Conservation (phyloP, 1,140 invertebrate species). For the Nasonia longicornis region DNA sequence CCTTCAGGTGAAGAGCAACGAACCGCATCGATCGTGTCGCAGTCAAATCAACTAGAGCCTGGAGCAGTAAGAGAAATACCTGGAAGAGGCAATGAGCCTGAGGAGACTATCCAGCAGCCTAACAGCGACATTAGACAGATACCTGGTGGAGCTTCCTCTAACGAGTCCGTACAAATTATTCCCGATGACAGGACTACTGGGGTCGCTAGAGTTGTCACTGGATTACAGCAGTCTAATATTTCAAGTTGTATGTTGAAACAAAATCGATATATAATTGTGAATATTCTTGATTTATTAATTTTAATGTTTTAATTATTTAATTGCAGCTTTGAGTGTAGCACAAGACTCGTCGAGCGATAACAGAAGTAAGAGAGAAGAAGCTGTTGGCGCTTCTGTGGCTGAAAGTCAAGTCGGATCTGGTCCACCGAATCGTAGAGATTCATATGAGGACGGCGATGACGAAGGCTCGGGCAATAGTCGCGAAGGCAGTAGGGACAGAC, state of each 20-base stretch:
- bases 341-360: conserved; percentile 59
- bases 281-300: conserved; percentile 6
- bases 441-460: conserved; percentile 65
- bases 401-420: conserved; percentile 56
- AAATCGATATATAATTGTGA: neutral
- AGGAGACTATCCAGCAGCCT: conserved; percentile 52
- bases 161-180: conserved; percentile 51
- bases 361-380: conserved; percentile 64
- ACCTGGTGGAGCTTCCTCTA: conserved; percentile 63
- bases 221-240: conserved; percentile 60
- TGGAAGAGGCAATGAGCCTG: conserved; percentile 60
- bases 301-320: conserved; percentile 15
- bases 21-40: conserved; percentile 41
- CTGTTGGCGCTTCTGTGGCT: conserved; percentile 63
- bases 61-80: conserved; percentile 60
- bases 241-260: conserved; percentile 52
- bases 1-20: conserved; percentile 65
- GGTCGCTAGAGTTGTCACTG: conserved; percentile 63
- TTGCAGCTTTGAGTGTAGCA: conserved; percentile 50
- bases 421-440: conserved; percentile 60
- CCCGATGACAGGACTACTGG: conserved; percentile 53
- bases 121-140: conserved; percentile 60
- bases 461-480: conserved; percentile 63
- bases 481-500: conserved; percentile 64
- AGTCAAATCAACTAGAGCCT: conserved; percentile 53